phyloP scores from a whole-genome alignment of 2,113 vertebrate species.

The Paradoxurus hermaphroditus region DNA sequence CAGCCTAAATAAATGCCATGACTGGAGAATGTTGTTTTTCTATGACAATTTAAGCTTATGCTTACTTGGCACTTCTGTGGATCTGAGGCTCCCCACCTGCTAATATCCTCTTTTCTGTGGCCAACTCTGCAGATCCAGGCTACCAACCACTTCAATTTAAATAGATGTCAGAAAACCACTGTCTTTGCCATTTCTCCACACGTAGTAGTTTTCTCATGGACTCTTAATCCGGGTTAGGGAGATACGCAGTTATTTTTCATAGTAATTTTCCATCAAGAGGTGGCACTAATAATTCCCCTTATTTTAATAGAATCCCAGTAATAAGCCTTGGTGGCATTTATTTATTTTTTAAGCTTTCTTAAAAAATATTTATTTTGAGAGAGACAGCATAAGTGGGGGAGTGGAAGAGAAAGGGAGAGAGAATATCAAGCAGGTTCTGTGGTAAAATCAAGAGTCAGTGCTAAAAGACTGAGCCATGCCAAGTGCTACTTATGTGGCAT shows the following conservation, averaged over 20 bases:
- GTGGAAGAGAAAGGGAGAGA: too few relatives aligned
- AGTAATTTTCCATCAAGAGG: slow-evolving; percentile 39
- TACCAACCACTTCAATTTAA: neutral
- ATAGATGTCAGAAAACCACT: neutral
- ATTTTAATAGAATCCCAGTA: neutral
- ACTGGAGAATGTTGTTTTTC: slow-evolving; percentile 94
- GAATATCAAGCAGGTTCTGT: too few relatives aligned
- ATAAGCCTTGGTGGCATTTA: neutral
- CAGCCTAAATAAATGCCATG: slow-evolving; percentile 93
- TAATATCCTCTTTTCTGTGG: neutral
- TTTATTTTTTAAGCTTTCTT: too few relatives aligned
- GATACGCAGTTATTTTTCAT: neutral
- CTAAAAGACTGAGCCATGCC: too few relatives aligned
- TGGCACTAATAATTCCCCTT: slow-evolving; percentile 53
- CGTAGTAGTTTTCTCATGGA: neutral
- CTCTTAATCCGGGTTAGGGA: neutral
- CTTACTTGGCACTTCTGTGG: slow-evolving; percentile 59
- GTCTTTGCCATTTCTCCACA: neutral
- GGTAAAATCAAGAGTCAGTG: too few relatives aligned
- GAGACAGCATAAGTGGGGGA: too few relatives aligned
- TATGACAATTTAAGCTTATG: slow-evolving; percentile 93
- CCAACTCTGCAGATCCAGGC: neutral
- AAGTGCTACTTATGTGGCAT: neutral
- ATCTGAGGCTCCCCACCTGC: neutral
- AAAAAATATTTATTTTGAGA: too few relatives aligned